A percentile compares a stretch with the other conserved stretches of the same genome.
Evolutionary conservation across 2,888 invertebrate species (phyloP).

Genomic region (Allolobophora icterica): DNA sequence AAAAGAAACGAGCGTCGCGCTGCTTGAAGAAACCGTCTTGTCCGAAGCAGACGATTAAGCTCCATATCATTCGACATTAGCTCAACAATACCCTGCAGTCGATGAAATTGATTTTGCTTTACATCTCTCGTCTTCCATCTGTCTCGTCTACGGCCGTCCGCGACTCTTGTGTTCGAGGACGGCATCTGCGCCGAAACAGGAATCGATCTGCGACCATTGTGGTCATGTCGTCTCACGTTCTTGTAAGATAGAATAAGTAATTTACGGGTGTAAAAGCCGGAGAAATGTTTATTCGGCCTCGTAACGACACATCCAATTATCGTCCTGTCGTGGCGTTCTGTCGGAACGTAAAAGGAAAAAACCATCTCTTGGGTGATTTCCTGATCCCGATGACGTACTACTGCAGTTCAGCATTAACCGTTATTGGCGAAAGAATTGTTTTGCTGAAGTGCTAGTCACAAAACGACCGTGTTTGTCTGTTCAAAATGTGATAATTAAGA

Average conservation of each 20-base stretch:
- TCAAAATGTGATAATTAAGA: too few species aligned
- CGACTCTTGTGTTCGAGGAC: not conserved
- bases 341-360: too few species aligned
- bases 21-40: not conserved
- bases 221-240: not conserved
- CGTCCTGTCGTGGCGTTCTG: not conserved
- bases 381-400: too few species aligned
- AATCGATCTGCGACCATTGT: not conserved
- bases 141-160: too few species aligned
- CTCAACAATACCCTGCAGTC: not conserved
- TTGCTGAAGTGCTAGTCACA: too few species aligned
- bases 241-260: not conserved
- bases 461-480: too few species aligned
- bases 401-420: too few species aligned
- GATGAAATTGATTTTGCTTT: slow-evolving; percentile 11
- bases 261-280: not conserved
- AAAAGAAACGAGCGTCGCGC: not conserved
- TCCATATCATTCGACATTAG: not conserved
- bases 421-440: too few species aligned
- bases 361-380: too few species aligned
- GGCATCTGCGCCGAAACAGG: not conserved
- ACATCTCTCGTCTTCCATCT: not conserved
- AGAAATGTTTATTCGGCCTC: not conserved
- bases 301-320: not conserved
- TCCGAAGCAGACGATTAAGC: not conserved